phyloP scores from a whole-genome alignment of 2,888 invertebrate species.

The Arrhopalites spinosus region DNA sequence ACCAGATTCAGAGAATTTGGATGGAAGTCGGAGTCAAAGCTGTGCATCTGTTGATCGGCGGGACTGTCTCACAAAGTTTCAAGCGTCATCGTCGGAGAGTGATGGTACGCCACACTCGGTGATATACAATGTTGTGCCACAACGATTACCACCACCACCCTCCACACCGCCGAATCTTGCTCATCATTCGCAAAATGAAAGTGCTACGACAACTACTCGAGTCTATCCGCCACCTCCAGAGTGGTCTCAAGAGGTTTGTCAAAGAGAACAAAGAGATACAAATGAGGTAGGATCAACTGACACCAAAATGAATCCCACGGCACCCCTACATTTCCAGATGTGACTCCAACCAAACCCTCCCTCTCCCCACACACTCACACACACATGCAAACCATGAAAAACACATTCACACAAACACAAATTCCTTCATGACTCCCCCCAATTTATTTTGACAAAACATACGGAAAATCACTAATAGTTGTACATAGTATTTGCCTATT shows the following conservation, averaged over 20 bases:
- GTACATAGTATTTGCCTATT: background rate
- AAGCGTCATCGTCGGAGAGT: conserved; percentile 42
- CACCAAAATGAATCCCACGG: conserved; percentile 23
- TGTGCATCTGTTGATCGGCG: conserved; percentile 33
- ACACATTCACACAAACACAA: background rate
- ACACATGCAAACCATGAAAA: too few species aligned
- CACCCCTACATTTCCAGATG: conserved; percentile 32
- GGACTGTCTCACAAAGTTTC: conserved; percentile 34
- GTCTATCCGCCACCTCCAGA: conserved; percentile 54
- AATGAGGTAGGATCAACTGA: conserved; percentile 33
- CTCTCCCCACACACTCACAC: background rate
- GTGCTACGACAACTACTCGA: conserved; percentile 39
- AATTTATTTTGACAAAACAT: background rate
- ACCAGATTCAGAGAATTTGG: conserved; percentile 43
- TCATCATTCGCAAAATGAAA: conserved; percentile 44
- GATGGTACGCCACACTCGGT: conserved; percentile 51
- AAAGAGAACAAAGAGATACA: conserved; percentile 27
- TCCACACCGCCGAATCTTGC: conserved; percentile 43
- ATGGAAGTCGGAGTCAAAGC: conserved; percentile 27
- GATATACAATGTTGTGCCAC: conserved; percentile 52
- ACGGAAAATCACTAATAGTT: too few species aligned
- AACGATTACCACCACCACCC: conserved; percentile 36
- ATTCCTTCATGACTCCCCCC: background rate
- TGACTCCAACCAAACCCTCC: conserved; percentile 9
- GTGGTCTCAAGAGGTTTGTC: conserved; percentile 36